Evolutionary conservation across 2,113 vertebrate species (phyloP).

Genomic region (Piaya cayana): DNA sequence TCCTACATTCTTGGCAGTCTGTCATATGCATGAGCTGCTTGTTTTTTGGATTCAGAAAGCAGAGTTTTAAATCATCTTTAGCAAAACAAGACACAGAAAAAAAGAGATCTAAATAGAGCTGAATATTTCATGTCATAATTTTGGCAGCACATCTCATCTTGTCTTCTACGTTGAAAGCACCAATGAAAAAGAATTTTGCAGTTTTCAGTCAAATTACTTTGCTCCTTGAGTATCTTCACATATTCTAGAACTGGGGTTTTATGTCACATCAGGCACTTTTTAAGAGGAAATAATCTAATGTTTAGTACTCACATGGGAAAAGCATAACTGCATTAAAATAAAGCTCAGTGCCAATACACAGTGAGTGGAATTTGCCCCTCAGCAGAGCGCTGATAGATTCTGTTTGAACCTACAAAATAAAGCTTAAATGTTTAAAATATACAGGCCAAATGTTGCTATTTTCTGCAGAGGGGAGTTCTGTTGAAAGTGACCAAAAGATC

Average conservation of each 20-base stretch:
- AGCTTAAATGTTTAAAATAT: neutral
- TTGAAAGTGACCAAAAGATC: neutral
- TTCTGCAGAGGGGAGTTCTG: neutral
- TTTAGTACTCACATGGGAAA: constrained; percentile 10
- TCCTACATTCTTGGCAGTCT: constrained; percentile 54
- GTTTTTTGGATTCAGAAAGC: constrained; percentile 52
- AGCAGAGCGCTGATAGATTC: neutral
- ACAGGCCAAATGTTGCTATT: neutral
- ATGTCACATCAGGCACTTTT: neutral
- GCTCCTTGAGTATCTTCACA: neutral
- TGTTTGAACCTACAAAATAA: neutral
- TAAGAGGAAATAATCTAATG: neutral
- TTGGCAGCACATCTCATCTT: constrained; percentile 37
- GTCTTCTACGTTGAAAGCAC: constrained; percentile 7
- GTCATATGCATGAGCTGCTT: constrained; percentile 59
- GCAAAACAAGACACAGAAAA: constrained; percentile 55
- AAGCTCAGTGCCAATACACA: neutral
- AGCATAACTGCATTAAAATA: neutral
- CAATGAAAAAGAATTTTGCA: constrained; percentile 11
- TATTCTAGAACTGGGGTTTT: neutral
- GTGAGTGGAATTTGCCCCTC: neutral
- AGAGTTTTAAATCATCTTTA: constrained; percentile 62
- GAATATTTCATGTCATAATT: constrained; percentile 54
- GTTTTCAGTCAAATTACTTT: constrained; percentile 10
- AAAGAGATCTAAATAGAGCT: constrained; percentile 52